Percentiles rank a stretch among this genome's conserved stretches.
These are phyloP conservation scores for Horisme vitalbata DNA, from an alignment of 2,888 invertebrate species.

Conservation along the genomic window DNA sequence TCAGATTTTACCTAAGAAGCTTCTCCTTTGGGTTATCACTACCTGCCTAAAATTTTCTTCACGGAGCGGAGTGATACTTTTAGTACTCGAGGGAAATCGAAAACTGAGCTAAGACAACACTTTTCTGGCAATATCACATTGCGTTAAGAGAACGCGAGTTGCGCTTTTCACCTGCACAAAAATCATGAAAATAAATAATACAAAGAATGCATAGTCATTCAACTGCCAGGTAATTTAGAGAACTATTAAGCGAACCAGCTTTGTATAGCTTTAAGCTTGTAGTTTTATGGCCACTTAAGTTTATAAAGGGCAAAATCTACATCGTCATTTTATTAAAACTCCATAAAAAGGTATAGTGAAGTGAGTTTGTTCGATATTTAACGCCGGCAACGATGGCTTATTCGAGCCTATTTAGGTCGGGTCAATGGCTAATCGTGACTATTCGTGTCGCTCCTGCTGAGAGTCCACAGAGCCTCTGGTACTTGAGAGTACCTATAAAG, in stretches of 20 bases:
- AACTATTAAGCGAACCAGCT: no score
- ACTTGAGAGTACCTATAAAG: constrained; percentile 32
- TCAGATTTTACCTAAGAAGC: no score
- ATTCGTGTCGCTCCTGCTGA: constrained; percentile 54
- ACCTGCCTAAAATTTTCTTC: not conserved
- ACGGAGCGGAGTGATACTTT: not conserved
- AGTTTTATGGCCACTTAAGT: constrained; percentile 12
- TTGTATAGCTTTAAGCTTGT: not conserved
- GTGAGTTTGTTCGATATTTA: constrained; percentile 55
- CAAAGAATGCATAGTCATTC: no score
- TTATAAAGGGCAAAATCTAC: constrained; percentile 46
- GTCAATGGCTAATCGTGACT: constrained; percentile 66
- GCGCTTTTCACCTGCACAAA: not conserved
- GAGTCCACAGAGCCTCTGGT: constrained; percentile 41
- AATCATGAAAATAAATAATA: no score
- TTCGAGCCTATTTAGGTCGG: constrained; percentile 66
- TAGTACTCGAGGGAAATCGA: not conserved
- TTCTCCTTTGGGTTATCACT: no score
- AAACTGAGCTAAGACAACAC: not conserved
- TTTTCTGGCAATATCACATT: not conserved
- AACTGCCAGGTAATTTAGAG: no score
- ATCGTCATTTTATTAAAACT: constrained; percentile 38
- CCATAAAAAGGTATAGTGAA: constrained; percentile 51
- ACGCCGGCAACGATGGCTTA: constrained; percentile 59
- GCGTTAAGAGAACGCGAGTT: no score